These are phyloP conservation scores for Pelodytes ibericus DNA, from an alignment of 2,797 vertebrate species.

Conservation along the genomic window DNA sequence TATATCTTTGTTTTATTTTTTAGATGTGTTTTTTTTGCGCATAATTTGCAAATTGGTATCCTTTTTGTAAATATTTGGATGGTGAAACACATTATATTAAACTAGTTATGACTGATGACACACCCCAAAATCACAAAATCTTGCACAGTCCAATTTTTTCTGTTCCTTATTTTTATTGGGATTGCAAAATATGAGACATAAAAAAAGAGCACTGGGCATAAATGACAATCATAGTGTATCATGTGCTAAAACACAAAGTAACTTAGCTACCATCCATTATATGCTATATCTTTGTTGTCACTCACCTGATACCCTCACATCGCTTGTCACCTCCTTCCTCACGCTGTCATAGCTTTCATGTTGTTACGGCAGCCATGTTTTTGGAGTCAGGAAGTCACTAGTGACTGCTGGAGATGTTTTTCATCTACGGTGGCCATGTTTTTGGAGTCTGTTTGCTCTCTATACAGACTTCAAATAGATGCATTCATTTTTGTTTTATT, in stretches of 20 bases:
- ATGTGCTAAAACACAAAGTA: neutral
- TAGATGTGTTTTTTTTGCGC: neutral
- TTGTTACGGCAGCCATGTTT: no score
- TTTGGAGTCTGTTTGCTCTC: no score
- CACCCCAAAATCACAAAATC: slow-evolving; percentile 16
- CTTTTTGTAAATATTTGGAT: slow-evolving; percentile 22
- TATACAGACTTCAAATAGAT: no score
- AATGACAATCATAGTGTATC: slow-evolving; percentile 7
- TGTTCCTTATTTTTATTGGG: slow-evolving; percentile 27
- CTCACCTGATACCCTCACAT: no score
- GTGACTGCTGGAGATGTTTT: no score
- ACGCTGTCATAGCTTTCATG: no score
- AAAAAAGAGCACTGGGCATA: neutral
- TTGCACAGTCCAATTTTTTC: slow-evolving; percentile 19
- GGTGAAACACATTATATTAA: slow-evolving; percentile 28
- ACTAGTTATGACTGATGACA: slow-evolving; percentile 44
- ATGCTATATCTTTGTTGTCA: neutral
- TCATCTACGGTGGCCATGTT: no score
- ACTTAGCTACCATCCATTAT: neutral
- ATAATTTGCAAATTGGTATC: slow-evolving; percentile 8
- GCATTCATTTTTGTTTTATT: no score
- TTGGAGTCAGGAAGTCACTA: no score
- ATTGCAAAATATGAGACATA: slow-evolving; percentile 1
- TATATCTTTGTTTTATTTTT: neutral
- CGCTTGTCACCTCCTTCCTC: no score